Percentiles rank a stretch among this genome's conserved stretches.
phyloP scores from a whole-genome alignment of 2,888 invertebrate genomes.

The Diaprepes abbreviatus region DNA sequence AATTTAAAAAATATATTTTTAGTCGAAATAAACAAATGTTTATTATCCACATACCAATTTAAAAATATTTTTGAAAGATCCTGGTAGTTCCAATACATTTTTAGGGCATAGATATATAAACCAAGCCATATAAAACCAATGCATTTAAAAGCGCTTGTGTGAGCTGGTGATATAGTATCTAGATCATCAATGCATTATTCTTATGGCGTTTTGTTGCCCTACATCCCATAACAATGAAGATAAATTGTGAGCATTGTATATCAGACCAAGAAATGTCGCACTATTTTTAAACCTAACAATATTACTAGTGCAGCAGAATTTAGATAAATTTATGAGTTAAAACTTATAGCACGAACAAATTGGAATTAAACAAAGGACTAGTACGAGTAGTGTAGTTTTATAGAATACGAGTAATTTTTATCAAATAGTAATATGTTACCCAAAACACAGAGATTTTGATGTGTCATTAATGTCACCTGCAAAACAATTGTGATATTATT shows the following conservation, averaged over 20 bases:
- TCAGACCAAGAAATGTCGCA: slow-evolving; percentile 11
- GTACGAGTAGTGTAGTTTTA: no score
- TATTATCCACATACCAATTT: neutral
- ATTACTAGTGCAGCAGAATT: neutral
- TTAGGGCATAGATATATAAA: slow-evolving; percentile 14
- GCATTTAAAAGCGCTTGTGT: slow-evolving; percentile 14
- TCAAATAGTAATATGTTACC: no score
- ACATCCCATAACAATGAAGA: slow-evolving; percentile 19
- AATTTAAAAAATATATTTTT: no score
- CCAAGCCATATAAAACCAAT: slow-evolving; percentile 12
- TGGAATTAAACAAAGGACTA: neutral
- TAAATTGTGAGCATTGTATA: slow-evolving; percentile 12
- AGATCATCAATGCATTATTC: slow-evolving; percentile 26
- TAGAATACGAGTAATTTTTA: no score
- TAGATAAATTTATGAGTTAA: neutral
- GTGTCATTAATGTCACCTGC: no score
- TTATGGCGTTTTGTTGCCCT: slow-evolving; percentile 22
- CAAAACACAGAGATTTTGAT: no score
- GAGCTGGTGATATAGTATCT: slow-evolving; percentile 22
- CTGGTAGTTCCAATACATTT: slow-evolving; percentile 5
- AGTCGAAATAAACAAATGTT: no score
- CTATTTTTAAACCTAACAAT: neutral
- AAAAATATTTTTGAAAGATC: neutral
- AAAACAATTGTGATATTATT: no score
- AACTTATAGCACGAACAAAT: neutral